Base-by-base conservation (phyloP, 1,140 invertebrate species). In the Ceratoteleas bidentatus region DNA sequence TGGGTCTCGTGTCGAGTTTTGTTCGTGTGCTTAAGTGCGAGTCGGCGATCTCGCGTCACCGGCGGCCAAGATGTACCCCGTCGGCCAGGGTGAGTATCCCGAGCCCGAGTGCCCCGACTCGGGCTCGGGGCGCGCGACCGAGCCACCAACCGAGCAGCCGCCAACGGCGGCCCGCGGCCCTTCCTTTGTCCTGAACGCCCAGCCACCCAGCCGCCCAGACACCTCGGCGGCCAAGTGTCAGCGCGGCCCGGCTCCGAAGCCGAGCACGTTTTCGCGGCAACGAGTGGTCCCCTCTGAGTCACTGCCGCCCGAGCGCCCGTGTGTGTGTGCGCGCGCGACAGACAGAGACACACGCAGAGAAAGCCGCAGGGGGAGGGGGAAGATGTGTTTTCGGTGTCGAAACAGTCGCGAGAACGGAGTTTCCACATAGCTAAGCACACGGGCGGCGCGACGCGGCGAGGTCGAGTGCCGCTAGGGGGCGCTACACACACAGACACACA, bases 51-150 rank as follows among this genome's bases (percentile, higher is more conserved):
- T 85, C 86, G 82, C 52, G 84, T 83, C 73, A 72, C 68, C 86
- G 70, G 73, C 80, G 78, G 84, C 84, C 66, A 90, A 86, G 83
- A 92, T 92, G 91, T 92, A 92, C 86, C 91, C 92, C 66, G 91
- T 92, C 88, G 92, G 91, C 81, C 91, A 92, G 85, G 87, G 91
- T 92, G 86, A 92, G 91, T 92, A 87, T 54, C 8, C 8, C 33
- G 14, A 0, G 13, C 9, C 2, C 8, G 7, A 3, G 66, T 9
- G 32, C 56, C 36, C 24, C 24, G 32, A 50, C 4, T 50, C 15
- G 53, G 6, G 5, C 53, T n/a, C n/a, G n/a, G n/a, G n/a, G 15
- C 57, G 24, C 14, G 49, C 32, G 45, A 34, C 32, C 49, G 15
- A 36, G 65, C 53, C 57, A 45, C 2, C 2, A 6, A 6, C 7